Conservation (phyloP, 1,140 invertebrate genomes). For the Gonioctena quinquepunctata region DNA sequence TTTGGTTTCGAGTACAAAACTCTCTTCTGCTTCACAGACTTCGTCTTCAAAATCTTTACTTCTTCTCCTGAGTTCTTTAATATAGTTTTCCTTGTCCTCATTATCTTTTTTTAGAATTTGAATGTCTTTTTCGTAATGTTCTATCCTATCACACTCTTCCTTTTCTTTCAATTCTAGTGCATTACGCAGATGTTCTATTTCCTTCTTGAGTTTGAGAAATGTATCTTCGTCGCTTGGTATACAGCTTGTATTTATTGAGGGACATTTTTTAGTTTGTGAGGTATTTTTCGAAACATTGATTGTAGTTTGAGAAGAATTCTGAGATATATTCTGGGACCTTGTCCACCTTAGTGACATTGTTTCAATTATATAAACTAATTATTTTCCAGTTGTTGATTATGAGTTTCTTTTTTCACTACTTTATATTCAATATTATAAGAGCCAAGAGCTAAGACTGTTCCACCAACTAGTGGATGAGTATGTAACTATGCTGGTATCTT, state of each 20-base stretch:
- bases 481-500: too few relatives aligned
- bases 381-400: not conserved
- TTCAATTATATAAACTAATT: not conserved
- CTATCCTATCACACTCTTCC: constrained; percentile 5
- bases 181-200: not conserved
- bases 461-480: too few relatives aligned
- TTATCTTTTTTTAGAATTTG: constrained; percentile 3
- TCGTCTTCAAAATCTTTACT: constrained; percentile 6
- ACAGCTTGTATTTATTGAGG: not conserved
- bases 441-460: too few relatives aligned
- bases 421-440: too few relatives aligned
- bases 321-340: constrained; percentile 5
- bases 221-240: not conserved
- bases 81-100: not conserved
- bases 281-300: not conserved
- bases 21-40: constrained; percentile 4
- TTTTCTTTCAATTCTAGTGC: not conserved
- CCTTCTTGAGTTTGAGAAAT: not conserved
- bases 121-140: not conserved
- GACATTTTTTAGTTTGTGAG: constrained; percentile 6
- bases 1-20: not conserved
- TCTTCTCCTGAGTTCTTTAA: constrained; percentile 4
- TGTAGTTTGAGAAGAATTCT: not conserved
- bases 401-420: too few relatives aligned
- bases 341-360: not conserved